Percentiles rank a stretch among this genome's conserved stretches.
phyloP scores from a whole-genome alignment of 1,140 invertebrate species.

The Gryon sp. region DNA sequence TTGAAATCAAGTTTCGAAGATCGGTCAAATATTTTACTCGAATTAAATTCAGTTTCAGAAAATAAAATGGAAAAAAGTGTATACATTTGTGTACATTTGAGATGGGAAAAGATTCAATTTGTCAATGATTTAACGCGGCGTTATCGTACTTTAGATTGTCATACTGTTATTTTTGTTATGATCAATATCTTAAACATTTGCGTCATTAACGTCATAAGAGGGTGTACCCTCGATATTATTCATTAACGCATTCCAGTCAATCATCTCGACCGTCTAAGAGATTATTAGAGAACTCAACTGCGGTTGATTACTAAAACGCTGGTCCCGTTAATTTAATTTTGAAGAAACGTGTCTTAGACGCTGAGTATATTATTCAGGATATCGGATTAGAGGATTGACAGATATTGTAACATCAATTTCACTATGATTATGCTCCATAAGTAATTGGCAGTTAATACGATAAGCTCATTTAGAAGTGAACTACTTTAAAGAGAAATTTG shows the following conservation, averaged over 20 bases:
- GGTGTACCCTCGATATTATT: slow-evolving; percentile 28
- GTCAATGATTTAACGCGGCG: background rate
- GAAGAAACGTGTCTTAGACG: slow-evolving; percentile 28
- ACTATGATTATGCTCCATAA: slow-evolving; percentile 4
- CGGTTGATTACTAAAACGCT: slow-evolving; percentile 16
- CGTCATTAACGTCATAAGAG: slow-evolving; percentile 16
- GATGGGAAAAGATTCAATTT: background rate
- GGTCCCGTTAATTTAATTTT: slow-evolving; percentile 39
- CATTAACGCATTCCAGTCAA: slow-evolving; percentile 41
- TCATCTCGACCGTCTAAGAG: slow-evolving; percentile 22
- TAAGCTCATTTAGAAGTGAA: slow-evolving; percentile 3
- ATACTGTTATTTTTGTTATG: slow-evolving; percentile 1
- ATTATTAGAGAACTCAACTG: slow-evolving; percentile 24
- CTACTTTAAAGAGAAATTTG: no score
- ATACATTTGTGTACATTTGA: no score
- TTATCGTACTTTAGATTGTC: background rate
- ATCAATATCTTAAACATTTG: slow-evolving; percentile 27
- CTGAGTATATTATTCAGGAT: background rate
- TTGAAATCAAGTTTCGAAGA: slow-evolving; percentile 22
- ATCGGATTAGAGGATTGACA: slow-evolving; percentile 17
- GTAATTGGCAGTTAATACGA: slow-evolving; percentile 1
- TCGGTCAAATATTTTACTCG: background rate
- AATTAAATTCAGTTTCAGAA: no score
- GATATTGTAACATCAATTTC: slow-evolving; percentile 15
- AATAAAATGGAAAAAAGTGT: no score